Conservation (phyloP, 2,113 vertebrate genomes). For the Cyprinodon variegatus region DNA sequence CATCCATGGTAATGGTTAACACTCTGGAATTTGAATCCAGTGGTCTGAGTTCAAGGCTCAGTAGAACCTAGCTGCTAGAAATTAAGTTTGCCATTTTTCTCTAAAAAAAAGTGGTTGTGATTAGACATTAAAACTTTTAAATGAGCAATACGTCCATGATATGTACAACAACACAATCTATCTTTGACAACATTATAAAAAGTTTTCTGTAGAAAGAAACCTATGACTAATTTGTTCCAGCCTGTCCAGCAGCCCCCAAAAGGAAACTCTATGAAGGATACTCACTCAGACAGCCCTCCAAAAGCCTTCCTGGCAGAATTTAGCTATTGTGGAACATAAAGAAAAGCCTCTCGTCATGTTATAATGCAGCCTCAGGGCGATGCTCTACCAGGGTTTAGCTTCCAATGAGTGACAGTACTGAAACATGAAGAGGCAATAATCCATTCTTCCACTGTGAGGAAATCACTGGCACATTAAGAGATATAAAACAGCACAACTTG, state of each 20-base stretch:
- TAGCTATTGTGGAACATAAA: slow-evolving; percentile 14
- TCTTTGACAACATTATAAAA: neutral
- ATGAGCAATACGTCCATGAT: neutral
- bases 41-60: neutral
- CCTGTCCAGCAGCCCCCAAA: slow-evolving; percentile 12
- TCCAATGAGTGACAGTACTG: slow-evolving; percentile 46
- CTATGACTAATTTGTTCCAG: slow-evolving; percentile 14
- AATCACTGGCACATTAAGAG: neutral
- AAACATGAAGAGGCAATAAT: slow-evolving; percentile 25
- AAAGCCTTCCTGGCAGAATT: slow-evolving; percentile 11
- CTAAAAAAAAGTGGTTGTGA: neutral
- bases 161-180: neutral
- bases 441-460: neutral
- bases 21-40: neutral
- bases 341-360: slow-evolving; percentile 10
- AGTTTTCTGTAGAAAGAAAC: neutral
- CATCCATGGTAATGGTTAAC: no score
- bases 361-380: slow-evolving; percentile 14
- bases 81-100: neutral
- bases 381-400: neutral
- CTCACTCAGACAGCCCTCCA: neutral
- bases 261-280: slow-evolving; percentile 32
- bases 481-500: neutral
- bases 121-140: neutral
- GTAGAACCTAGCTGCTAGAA: neutral